Evolutionary conservation across 2,797 vertebrate genomes (phyloP).

Genomic region (Dallia pectoralis): DNA sequence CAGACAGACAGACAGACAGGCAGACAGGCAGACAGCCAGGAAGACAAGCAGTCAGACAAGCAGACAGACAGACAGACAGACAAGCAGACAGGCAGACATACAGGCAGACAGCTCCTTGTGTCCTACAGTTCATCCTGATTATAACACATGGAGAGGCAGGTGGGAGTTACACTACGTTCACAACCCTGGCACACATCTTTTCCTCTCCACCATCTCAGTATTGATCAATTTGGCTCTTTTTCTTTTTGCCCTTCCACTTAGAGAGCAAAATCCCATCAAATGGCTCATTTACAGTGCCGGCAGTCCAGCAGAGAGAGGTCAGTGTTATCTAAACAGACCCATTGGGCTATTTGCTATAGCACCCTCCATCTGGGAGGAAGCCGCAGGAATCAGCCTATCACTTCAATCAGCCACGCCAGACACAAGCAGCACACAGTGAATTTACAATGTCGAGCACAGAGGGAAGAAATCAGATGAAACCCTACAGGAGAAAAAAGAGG

Average conservation of each 20-base stretch:
- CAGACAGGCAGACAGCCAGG: conserved; percentile 30
- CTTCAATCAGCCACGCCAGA: conserved; percentile 76
- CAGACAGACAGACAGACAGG: conserved; percentile 37
- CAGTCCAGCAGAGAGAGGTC: conserved; percentile 69
- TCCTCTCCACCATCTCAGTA: conserved; percentile 37
- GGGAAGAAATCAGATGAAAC: conserved; percentile 62
- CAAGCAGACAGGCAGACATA: conserved; percentile 35
- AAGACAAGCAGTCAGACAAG: too few species aligned
- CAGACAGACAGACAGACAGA: conserved; percentile 37
- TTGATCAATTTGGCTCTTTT: conserved; percentile 58
- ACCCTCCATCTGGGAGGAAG: conserved; percentile 79
- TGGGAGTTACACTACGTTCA: conserved; percentile 70
- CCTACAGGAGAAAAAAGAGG: conserved; percentile 16
- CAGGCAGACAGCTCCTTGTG: conserved; percentile 61
- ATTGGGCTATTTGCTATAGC: conserved; percentile 84
- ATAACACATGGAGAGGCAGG: conserved; percentile 75
- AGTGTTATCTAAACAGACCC: conserved; percentile 85
- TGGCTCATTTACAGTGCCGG: conserved; percentile 57
- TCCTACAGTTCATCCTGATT: conserved; percentile 74
- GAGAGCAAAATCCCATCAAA: conserved; percentile 52
- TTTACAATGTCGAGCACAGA: conserved; percentile 67
- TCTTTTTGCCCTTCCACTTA: conserved; percentile 53
- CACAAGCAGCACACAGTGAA: conserved; percentile 67
- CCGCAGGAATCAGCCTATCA: conserved; percentile 78
- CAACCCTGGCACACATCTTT: conserved; percentile 62